phyloP scores from a whole-genome alignment of 2,113 vertebrate species.

The Syngnathus floridae region DNA sequence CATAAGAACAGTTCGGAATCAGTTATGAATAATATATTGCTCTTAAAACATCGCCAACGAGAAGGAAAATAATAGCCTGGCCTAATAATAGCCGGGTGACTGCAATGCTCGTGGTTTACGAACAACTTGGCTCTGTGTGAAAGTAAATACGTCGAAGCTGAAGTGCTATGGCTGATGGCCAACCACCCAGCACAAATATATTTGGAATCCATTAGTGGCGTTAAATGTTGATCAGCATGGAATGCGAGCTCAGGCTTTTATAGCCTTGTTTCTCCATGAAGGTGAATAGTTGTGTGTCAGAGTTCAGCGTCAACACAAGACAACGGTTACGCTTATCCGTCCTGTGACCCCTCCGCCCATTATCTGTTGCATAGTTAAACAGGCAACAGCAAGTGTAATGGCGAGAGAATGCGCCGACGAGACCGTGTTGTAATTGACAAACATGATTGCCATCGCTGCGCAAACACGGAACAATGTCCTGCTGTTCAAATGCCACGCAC shows the following conservation, averaged over 20 bases:
- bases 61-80: constrained; percentile 56
- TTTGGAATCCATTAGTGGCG: constrained; percentile 55
- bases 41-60: constrained; percentile 52
- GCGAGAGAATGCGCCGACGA: neutral
- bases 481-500: constrained; percentile 14
- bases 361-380: constrained; percentile 19
- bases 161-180: constrained; percentile 32
- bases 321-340: constrained; percentile 28
- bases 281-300: constrained; percentile 30
- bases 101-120: constrained; percentile 53
- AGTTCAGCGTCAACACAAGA: constrained; percentile 21
- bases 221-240: constrained; percentile 54
- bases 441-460: constrained; percentile 17
- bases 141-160: constrained; percentile 51
- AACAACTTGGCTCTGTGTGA: constrained; percentile 48
- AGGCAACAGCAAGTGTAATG: constrained; percentile 15
- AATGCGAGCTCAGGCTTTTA: constrained; percentile 30
- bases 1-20: constrained; percentile 10
- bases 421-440: constrained; percentile 8
- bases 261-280: constrained; percentile 27
- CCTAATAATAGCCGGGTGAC: constrained; percentile 62
- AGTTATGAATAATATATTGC: constrained; percentile 56
- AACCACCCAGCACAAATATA: constrained; percentile 50
- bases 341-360: constrained; percentile 5
- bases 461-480: constrained; percentile 26